These are phyloP conservation scores for Drosophila biarmipes DNA, from an alignment of 1,140 invertebrate species.

Conservation along the genomic window DNA sequence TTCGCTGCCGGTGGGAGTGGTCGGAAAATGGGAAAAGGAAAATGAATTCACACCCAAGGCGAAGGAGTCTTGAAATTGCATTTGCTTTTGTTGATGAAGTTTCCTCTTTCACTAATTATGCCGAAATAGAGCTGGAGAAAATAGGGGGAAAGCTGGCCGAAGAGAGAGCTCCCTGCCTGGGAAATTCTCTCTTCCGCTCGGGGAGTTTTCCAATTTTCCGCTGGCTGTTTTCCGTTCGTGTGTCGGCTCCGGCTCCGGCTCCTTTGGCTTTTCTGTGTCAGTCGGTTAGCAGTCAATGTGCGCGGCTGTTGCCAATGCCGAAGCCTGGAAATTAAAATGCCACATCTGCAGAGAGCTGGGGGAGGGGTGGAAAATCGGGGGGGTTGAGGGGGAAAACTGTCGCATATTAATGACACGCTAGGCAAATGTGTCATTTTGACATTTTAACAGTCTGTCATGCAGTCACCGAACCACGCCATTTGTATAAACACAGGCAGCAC, in stretches of 20 bases:
- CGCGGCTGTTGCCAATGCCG: conserved; percentile 52
- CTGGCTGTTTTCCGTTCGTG: conserved; percentile 31
- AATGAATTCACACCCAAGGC: conserved; percentile 37
- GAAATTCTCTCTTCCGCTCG: conserved; percentile 34
- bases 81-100: conserved; percentile 38
- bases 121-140: conserved; percentile 21
- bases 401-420: conserved; percentile 82
- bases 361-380: neutral
- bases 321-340: conserved; percentile 68
- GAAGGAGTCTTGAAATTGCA: conserved; percentile 45
- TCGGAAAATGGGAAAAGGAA: conserved; percentile 8
- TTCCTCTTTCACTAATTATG: conserved; percentile 33
- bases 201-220: conserved; percentile 37
- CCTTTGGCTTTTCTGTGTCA: conserved; percentile 71
- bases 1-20: conserved; percentile 8
- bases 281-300: conserved; percentile 77
- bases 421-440: conserved; percentile 83
- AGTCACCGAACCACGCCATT: conserved; percentile 78
- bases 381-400: conserved; percentile 45
- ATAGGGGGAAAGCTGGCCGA: conserved; percentile 60
- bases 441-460: conserved; percentile 83
- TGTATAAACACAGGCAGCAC: conserved; percentile 58
- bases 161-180: conserved; percentile 30
- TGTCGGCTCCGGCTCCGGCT: conserved; percentile 37
- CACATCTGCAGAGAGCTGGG: conserved; percentile 30